Base-by-base conservation (phyloP, 2,113 vertebrate genomes). In the Dromaius novaehollandiae region DNA sequence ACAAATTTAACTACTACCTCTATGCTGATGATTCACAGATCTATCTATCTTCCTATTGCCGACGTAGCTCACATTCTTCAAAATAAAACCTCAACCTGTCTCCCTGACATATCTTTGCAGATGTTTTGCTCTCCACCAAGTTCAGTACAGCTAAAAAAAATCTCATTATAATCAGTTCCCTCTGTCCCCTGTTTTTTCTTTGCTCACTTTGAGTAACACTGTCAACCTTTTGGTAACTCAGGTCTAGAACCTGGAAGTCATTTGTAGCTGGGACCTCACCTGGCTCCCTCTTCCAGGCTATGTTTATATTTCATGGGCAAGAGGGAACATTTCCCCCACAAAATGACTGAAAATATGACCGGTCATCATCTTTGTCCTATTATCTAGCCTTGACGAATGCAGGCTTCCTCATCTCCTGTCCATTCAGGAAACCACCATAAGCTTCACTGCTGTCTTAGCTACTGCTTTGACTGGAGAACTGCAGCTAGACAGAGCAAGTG, bases 21-120 rank as follows among this genome's bases (percentile, higher is more conserved):
- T 91, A 1, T 91, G 76, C 36, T 55, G 90, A 93, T 96, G 95
- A 96, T 92, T 97, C 96, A 95, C 76, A 77, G 50, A 56, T 86
- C 88, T 91, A 53, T 66, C 91, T 60, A 22, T 88, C 90, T 88
- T 92, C 68, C 82, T 88, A 75, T 64, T 70, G 88, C 79, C 91
- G 40, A 78, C 76, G 9, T 46, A 86, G 71, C 34, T 74, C 77
- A 50, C 19, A 7, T 50, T 60, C 73, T 90, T 92, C 95, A 97
- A 95, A 97, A 95, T 84, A 96, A 94, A 81, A 96, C 71, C 76
- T 96, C 1, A 0, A 18, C 21, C 76, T 83, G 20, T 66, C 95
- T 95, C 94, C 7, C 50, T 93, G 55, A 38, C 3, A 7, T 83
- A 75, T 46, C 18, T 17, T 38, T 64, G 68, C 93, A 97, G 90